Conservation (phyloP, 2,888 invertebrate genomes). For the Atherix ibis region DNA sequence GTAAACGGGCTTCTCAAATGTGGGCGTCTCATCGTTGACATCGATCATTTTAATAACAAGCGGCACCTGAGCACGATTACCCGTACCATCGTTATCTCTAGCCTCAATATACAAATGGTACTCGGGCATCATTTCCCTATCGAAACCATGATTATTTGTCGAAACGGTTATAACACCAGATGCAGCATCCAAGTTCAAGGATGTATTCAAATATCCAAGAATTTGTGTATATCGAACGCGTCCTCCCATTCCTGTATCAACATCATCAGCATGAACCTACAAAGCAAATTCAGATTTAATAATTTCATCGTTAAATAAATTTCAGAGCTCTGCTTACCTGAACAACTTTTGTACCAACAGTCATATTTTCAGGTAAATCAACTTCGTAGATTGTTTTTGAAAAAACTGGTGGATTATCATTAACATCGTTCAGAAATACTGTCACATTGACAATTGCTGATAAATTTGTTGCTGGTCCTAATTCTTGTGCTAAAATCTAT, state of each 20-base stretch:
- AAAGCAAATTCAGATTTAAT: background rate
- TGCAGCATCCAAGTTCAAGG: conserved; percentile 58
- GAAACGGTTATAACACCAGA: conserved; percentile 70
- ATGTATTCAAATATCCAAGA: conserved; percentile 60
- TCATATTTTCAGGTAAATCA: conserved; percentile 65
- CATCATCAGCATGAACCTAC: conserved; percentile 65
- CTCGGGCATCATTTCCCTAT: conserved; percentile 64
- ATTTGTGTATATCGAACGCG: conserved; percentile 63
- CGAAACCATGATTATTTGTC: conserved; percentile 57
- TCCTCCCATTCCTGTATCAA: conserved; percentile 63
- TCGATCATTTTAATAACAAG: conserved; percentile 59
- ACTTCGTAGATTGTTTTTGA: conserved; percentile 54
- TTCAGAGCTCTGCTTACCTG: conserved; percentile 30
- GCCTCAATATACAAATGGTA: conserved; percentile 73
- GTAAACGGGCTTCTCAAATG: conserved; percentile 63
- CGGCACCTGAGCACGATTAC: conserved; percentile 54
- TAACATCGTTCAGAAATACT: conserved; percentile 68
- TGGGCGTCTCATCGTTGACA: conserved; percentile 76
- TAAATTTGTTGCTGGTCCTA: conserved; percentile 58
- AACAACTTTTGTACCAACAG: conserved; percentile 52
- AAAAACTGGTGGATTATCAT: conserved; percentile 78
- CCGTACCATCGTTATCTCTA: conserved; percentile 69
- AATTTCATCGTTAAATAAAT: conserved; percentile 9
- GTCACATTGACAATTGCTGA: conserved; percentile 59
- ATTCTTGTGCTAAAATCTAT: conserved; percentile 63